Conservation (phyloP, 2,113 vertebrate genomes). For the Geococcyx californianus region DNA sequence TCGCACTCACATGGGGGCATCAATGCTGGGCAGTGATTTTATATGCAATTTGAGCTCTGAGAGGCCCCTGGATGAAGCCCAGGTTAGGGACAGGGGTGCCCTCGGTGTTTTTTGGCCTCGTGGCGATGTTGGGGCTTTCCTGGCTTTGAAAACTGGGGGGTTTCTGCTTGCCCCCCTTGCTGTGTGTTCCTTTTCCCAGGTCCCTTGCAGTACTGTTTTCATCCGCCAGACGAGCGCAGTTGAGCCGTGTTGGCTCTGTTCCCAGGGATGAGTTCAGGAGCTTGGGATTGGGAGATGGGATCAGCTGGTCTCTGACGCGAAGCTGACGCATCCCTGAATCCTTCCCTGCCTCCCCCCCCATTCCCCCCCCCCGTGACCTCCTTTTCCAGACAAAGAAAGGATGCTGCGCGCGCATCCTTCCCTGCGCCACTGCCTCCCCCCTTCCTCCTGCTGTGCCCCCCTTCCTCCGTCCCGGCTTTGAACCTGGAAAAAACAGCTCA, state of each 20-base stretch:
- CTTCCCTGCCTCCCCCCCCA: constrained; percentile 32
- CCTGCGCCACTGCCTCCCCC: background rate
- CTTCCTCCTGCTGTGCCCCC: background rate
- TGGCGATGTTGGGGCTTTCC: rapidly evolving
- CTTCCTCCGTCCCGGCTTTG: background rate
- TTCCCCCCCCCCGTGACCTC: constrained; percentile 55
- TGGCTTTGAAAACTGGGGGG: rapidly evolving
- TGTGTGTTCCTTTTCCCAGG: rapidly evolving
- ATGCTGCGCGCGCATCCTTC: constrained; percentile 67
- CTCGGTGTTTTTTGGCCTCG: rapidly evolving
- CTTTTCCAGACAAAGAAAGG: constrained; percentile 76
- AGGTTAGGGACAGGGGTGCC: background rate
- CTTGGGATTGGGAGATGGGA: constrained; percentile 71
- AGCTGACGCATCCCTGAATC: background rate
- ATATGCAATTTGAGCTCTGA: rapidly evolving
- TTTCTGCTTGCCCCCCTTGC: background rate
- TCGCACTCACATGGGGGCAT: rapidly evolving
- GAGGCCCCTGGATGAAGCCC: background rate
- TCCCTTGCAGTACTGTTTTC: constrained; percentile 59
- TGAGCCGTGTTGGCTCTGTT: constrained; percentile 79
- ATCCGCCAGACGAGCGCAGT: constrained; percentile 92
- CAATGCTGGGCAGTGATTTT: background rate
- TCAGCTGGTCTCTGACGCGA: constrained; percentile 71
- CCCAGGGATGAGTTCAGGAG: constrained; percentile 72
- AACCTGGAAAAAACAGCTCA: constrained; percentile 8